Conservation (phyloP, 2,888 invertebrate genomes). For the Sepioteuthis lessoniana region DNA sequence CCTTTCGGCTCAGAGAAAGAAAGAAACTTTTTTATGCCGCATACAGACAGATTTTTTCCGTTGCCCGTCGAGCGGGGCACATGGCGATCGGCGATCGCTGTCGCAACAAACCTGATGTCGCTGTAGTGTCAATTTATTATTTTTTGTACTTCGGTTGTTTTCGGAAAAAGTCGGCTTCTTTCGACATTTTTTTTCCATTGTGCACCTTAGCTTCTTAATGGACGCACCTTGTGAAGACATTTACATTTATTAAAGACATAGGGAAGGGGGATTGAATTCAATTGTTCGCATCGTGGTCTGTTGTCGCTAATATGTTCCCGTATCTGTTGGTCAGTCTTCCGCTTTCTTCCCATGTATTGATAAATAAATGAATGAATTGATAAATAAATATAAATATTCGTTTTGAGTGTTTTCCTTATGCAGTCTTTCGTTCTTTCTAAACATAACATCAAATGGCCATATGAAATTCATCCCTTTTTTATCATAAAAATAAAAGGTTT, state of each 20-base stretch:
- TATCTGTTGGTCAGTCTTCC: not conserved
- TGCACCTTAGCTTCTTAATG: not conserved
- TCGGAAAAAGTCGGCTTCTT: not conserved
- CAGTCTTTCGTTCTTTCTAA: too few species aligned
- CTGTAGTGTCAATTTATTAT: not conserved
- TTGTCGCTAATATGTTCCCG: not conserved
- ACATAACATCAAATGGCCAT: too few species aligned
- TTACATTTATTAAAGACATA: not conserved
- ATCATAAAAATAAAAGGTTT: too few species aligned
- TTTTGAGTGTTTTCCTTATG: too few species aligned
- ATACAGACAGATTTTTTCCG: too few species aligned
- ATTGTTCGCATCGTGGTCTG: slow-evolving; percentile 1
- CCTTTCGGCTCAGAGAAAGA: too few species aligned
- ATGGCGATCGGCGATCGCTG: slow-evolving; percentile 15
- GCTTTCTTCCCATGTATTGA: not conserved
- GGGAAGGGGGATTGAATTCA: not conserved
- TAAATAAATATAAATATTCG: too few species aligned
- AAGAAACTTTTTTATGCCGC: too few species aligned
- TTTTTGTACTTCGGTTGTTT: not conserved
- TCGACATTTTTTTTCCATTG: not conserved
- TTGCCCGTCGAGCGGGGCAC: not conserved
- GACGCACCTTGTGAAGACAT: not conserved
- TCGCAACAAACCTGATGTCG: slow-evolving; percentile 15
- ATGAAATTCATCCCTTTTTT: too few species aligned
- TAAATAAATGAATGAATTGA: too few species aligned